Percentiles rank a stretch among this genome's conserved stretches.
These are phyloP conservation scores for Jacana jacana DNA, from an alignment of 2,113 vertebrate species.

Conservation along the genomic window DNA sequence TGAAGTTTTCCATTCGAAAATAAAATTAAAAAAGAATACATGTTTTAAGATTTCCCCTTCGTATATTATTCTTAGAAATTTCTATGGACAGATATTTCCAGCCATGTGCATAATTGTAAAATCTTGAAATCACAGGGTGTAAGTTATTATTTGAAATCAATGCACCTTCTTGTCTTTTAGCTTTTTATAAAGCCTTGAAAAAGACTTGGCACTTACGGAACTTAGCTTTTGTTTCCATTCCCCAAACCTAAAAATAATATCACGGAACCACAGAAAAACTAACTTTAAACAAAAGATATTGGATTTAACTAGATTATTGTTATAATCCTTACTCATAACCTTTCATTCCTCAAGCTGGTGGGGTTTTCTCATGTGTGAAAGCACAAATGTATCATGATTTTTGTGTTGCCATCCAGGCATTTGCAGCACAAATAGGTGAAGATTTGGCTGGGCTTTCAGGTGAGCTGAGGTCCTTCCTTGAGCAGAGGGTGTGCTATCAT, in stretches of 20 bases:
- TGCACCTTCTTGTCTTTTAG: not conserved
- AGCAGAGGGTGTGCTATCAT: not conserved
- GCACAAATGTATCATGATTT: not conserved
- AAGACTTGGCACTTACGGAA: not conserved
- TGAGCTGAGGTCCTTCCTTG: not conserved
- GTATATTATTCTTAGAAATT: not conserved
- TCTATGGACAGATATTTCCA: not conserved
- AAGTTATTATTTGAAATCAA: constrained; percentile 20
- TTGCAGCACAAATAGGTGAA: not conserved
- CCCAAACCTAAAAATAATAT: constrained; percentile 16
- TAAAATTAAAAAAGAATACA: not conserved
- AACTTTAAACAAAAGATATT: not conserved
- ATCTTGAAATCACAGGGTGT: not conserved
- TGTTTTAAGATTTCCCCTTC: not conserved
- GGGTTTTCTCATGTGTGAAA: not conserved
- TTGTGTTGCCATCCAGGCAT: not conserved
- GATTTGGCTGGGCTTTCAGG: not conserved
- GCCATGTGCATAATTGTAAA: not conserved
- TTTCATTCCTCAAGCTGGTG: not conserved
- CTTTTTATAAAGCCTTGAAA: constrained; percentile 21
- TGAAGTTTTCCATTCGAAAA: not conserved
- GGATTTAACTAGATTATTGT: not conserved
- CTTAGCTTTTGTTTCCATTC: not conserved
- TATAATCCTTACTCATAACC: not conserved
- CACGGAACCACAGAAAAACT: not conserved